Percentiles rank a stretch among this genome's conserved stretches.
These are phyloP conservation scores for Pelodytes ibericus DNA, from an alignment of 2,797 vertebrate species.

Conservation along the genomic window DNA sequence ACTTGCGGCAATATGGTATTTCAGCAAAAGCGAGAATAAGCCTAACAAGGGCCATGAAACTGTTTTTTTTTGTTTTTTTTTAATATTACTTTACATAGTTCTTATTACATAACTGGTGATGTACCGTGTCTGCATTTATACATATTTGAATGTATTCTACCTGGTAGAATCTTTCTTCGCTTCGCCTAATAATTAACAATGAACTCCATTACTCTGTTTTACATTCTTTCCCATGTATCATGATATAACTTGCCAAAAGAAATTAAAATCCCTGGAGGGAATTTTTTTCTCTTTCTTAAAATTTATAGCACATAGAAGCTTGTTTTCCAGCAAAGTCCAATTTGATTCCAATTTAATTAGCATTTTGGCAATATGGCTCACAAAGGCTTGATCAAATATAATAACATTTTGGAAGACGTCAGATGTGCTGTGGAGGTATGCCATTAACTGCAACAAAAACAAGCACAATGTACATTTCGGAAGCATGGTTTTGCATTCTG, in stretches of 20 bases:
- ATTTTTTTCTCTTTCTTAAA: slow-evolving; percentile 8
- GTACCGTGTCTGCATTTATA: too few species aligned
- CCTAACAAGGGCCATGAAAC: too few species aligned
- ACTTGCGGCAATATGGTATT: too few species aligned
- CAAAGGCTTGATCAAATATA: slow-evolving; percentile 35
- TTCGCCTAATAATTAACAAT: too few species aligned
- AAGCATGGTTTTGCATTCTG: neutral
- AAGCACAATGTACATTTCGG: neutral
- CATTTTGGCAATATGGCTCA: slow-evolving; percentile 40
- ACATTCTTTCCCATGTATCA: neutral
- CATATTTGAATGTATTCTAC: too few species aligned
- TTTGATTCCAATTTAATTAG: slow-evolving; percentile 30
- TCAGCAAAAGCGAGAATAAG: too few species aligned
- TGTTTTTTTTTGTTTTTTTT: too few species aligned
- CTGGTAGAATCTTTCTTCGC: too few species aligned
- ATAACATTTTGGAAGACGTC: slow-evolving; percentile 29
- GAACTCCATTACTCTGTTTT: neutral
- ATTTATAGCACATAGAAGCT: slow-evolving; percentile 13
- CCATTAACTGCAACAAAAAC: slow-evolving; percentile 8
- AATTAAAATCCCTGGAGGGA: slow-evolving; percentile 10
- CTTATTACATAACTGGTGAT: too few species aligned
- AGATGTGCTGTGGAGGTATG: slow-evolving; percentile 22
- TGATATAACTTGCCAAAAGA: slow-evolving; percentile 5
- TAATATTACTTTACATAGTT: too few species aligned
- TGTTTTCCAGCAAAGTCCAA: slow-evolving; percentile 25